These are phyloP conservation scores for Timandra comae DNA, from an alignment of 2,888 invertebrate genomes.

Conservation along the genomic window DNA sequence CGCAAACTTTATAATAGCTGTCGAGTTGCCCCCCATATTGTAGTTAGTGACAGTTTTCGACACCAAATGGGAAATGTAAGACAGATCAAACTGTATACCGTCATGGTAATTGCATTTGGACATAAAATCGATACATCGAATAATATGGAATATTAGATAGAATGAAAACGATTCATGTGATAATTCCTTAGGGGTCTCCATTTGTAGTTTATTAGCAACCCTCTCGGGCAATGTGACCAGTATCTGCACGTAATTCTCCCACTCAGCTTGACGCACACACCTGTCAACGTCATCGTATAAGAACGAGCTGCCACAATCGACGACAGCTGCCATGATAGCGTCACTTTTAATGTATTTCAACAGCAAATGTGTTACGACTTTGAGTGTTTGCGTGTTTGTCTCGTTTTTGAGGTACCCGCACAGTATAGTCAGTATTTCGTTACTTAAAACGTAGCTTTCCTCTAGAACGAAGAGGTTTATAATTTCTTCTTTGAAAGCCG, in stretches of 20 bases:
- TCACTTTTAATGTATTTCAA: conserved; percentile 75
- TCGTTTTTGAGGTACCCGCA: conserved; percentile 66
- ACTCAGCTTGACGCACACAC: conserved; percentile 37
- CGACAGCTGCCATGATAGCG: conserved; percentile 68
- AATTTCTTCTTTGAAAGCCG: conserved; percentile 61
- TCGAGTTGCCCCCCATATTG: conserved; percentile 58
- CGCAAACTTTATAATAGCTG: conserved; percentile 68
- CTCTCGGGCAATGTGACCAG: conserved; percentile 82
- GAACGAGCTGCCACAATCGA: conserved; percentile 44
- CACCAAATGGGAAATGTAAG: conserved; percentile 73
- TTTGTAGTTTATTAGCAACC: conserved; percentile 81
- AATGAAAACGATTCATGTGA: conserved; percentile 75
- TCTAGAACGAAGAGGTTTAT: conserved; percentile 71
- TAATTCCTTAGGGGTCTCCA: conserved; percentile 76
- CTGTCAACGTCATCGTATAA: conserved; percentile 22
- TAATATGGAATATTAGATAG: conserved; percentile 76
- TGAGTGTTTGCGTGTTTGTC: conserved; percentile 34
- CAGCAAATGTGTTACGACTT: conserved; percentile 56
- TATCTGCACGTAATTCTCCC: conserved; percentile 77
- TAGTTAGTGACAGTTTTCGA: conserved; percentile 79
- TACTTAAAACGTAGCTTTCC: conserved; percentile 61
- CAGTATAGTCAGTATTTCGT: conserved; percentile 65
- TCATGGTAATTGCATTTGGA: conserved; percentile 47
- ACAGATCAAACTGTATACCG: conserved; percentile 46
- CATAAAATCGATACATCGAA: conserved; percentile 79